Conservation (phyloP, 2,888 invertebrate species). For the Lycocerus yunnanus region DNA sequence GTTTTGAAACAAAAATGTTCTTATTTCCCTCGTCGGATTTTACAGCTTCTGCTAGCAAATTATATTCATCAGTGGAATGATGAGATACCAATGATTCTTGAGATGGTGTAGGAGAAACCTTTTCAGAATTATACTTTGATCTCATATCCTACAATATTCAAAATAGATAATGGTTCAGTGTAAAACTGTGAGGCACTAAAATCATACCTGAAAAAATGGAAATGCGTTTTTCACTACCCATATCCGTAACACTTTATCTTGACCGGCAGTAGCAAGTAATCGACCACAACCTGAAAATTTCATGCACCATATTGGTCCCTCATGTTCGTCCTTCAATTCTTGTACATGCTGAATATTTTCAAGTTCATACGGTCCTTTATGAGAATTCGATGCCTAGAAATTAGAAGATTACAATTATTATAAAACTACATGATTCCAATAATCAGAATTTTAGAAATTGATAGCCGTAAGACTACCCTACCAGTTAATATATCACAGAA, state of each 20-base stretch:
- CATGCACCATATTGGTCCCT: conserved; percentile 98
- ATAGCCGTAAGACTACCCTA: too few species aligned
- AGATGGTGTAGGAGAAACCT: conserved; percentile 90
- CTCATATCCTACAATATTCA: conserved; percentile 76
- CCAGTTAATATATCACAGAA: too few species aligned
- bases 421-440: too few species aligned
- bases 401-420: conserved; percentile 12
- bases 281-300: conserved; percentile 96
- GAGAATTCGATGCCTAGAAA: conserved; percentile 80
- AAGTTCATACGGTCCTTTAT: conserved; percentile 97
- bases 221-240: conserved; percentile 94
- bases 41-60: conserved; percentile 62
- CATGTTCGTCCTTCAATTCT: conserved; percentile 68
- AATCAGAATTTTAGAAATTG: too few species aligned
- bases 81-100: conserved; percentile 88
- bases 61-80: conserved; percentile 68
- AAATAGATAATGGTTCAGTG: not conserved
- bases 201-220: conserved; percentile 59
- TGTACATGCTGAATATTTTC: conserved; percentile 88
- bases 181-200: not conserved
- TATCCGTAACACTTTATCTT: conserved; percentile 90
- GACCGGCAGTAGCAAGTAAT: conserved; percentile 94
- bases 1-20: conserved; percentile 82
- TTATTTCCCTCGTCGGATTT: conserved; percentile 64
- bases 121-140: conserved; percentile 91